Evolutionary conservation across 1,140 invertebrate genomes (phyloP).

Genomic region (Sycophaga agraensis): DNA sequence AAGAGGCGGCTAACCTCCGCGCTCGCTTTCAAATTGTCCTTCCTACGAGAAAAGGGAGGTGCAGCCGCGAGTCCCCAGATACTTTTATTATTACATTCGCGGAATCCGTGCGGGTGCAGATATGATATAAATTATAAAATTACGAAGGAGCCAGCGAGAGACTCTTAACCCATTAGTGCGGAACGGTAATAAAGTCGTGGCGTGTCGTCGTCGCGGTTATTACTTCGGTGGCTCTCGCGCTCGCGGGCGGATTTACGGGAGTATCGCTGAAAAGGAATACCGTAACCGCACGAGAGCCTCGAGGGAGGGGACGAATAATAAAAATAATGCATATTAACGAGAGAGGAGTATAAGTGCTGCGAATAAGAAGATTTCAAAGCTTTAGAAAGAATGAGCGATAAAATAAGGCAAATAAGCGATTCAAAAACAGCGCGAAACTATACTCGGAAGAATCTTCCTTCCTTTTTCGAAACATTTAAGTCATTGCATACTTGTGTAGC

Average conservation of each 20-base stretch:
- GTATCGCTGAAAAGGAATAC: background rate
- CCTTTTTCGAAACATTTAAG: no score
- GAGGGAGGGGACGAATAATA: background rate
- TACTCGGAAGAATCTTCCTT: no score
- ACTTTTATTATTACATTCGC: conserved; percentile 13
- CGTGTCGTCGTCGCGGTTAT: conserved; percentile 36
- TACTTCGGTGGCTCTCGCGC: conserved; percentile 23
- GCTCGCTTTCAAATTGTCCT: no score
- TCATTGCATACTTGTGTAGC: no score
- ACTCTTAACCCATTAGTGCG: conserved; percentile 32
- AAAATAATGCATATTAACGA: background rate
- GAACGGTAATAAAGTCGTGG: conserved; percentile 37
- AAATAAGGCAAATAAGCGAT: background rate
- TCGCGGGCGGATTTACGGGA: background rate
- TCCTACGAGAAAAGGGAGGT: no score
- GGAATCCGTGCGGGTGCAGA: conserved; percentile 29
- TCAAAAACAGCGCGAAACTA: no score
- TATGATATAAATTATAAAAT: conserved; percentile 28
- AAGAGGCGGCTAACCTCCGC: no score
- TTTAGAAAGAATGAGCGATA: background rate
- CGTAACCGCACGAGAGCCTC: background rate
- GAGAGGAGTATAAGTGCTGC: background rate
- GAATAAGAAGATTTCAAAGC: background rate
- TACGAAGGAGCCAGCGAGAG: conserved; percentile 28
- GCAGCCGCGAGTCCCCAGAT: no score